Conservation (phyloP, 2,888 invertebrate species). For the Drosophila nigricruria region DNA sequence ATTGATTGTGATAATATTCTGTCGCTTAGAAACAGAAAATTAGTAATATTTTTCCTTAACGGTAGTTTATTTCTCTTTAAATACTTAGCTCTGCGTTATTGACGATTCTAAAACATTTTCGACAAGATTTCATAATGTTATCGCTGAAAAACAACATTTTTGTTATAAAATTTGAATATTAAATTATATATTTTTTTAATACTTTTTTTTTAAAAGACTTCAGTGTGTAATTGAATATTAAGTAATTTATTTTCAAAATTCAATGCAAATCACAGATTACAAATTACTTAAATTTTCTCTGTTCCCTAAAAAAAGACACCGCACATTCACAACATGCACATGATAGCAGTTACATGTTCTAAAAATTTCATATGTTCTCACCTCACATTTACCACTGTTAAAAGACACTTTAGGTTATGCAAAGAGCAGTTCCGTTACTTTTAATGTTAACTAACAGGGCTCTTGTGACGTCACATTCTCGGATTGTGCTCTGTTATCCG, state of each 20-base stretch:
- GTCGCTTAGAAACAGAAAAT: too few relatives aligned
- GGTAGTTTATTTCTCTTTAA: too few relatives aligned
- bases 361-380: background rate
- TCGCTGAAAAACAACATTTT: background rate
- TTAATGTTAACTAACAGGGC: too few relatives aligned
- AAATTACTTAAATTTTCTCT: background rate
- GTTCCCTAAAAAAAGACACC: background rate
- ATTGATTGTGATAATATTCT: background rate
- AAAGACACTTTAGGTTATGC: too few relatives aligned
- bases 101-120: background rate
- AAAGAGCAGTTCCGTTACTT: too few relatives aligned
- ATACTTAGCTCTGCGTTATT: background rate
- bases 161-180: background rate
- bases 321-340: too few relatives aligned
- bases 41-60: too few relatives aligned
- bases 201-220: background rate
- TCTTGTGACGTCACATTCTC: too few relatives aligned
- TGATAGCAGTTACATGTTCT: background rate
- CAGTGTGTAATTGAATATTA: background rate
- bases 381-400: background rate
- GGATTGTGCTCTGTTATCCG: too few relatives aligned
- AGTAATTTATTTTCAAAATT: background rate
- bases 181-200: background rate
- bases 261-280: background rate
- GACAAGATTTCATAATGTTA: background rate